Base-by-base conservation (phyloP, 2,113 vertebrate species). In the Lagopus muta region DNA sequence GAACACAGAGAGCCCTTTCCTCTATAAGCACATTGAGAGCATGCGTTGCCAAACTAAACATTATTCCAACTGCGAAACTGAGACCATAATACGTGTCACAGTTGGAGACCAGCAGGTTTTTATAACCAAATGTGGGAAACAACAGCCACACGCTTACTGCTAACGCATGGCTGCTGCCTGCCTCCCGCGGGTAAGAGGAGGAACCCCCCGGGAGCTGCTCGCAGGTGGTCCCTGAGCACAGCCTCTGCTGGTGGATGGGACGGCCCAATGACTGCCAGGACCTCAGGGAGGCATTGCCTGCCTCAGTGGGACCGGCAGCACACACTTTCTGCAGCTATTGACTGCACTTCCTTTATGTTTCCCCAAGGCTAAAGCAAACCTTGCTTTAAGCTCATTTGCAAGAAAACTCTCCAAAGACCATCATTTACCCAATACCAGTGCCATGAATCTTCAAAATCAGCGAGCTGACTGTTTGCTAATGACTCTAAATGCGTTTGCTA, bases 371-470 rank as follows among this genome's bases (percentile, higher is more conserved):
- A 90, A 86, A 94, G 74, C 90, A 93, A 97, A 87, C 90, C 92
- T 91, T 82, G 57, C 80, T 82, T 94, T 69, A 87, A 91, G 69
- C 77, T 93, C 86, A 77, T 93, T 94, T 91, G 69, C 87, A 86
- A 67, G 67, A 90, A 93, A 94, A 92, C 58, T 32, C 93, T 96
- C 88, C 2, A 0, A 86, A 95, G 89, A 84, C 85, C 61, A 42
- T 88, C 86, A 96, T 90, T 95, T 95, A 94, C 89, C 93, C 90
- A 86, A 91, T 70, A 88, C 89, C 86, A 87, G 45, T 86, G 60
- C 76, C 89, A 93, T 95, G 74, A 95, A 90, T 96, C 94, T 96
- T 94, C 58, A 90, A 92, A 92, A 96, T 93, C 86, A 94, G 95
- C 88, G 90, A 89, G 82, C 70, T 92, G 93, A 90, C 88, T 94